Percentiles rank a stretch among this genome's conserved stretches.
phyloP scores from a whole-genome alignment of 2,797 vertebrate genomes.

The Lophotriccus pileatus region DNA sequence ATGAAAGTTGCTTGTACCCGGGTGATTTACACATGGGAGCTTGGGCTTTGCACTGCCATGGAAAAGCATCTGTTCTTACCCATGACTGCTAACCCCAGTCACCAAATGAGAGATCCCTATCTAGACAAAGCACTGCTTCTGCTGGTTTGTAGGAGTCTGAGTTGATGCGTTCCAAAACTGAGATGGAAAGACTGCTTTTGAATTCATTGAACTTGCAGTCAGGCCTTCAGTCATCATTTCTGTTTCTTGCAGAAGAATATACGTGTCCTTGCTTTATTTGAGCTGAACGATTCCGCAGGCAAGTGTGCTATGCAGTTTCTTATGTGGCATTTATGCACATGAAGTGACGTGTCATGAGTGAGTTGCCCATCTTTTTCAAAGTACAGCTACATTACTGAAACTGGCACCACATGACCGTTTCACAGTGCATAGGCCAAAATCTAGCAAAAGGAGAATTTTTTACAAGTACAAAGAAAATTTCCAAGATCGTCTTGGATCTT shows the following conservation, averaged over 20 bases:
- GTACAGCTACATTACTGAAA: neutral
- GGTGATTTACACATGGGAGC: neutral
- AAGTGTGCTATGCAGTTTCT: neutral
- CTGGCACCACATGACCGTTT: neutral
- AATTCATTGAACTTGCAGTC: neutral
- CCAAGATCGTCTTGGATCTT: neutral
- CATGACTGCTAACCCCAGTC: neutral
- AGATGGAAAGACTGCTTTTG: neutral
- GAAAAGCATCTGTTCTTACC: neutral
- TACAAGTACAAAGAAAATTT: neutral
- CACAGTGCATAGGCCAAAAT: neutral
- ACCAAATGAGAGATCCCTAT: neutral
- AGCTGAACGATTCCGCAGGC: constrained; percentile 21
- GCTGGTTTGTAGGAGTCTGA: neutral
- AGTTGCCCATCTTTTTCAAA: neutral
- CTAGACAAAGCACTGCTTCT: neutral
- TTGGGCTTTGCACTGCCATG: neutral
- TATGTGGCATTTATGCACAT: neutral
- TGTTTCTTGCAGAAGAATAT: neutral
- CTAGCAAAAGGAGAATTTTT: neutral
- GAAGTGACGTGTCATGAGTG: neutral
- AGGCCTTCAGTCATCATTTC: neutral
- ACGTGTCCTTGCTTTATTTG: neutral
- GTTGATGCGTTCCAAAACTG: fast-evolving
- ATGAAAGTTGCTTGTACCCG: neutral